Evolutionary conservation across 2,113 vertebrate species (phyloP), one percentile per base, ranked within the genome.

Genomic region (Ictalurus furcatus): DNA sequence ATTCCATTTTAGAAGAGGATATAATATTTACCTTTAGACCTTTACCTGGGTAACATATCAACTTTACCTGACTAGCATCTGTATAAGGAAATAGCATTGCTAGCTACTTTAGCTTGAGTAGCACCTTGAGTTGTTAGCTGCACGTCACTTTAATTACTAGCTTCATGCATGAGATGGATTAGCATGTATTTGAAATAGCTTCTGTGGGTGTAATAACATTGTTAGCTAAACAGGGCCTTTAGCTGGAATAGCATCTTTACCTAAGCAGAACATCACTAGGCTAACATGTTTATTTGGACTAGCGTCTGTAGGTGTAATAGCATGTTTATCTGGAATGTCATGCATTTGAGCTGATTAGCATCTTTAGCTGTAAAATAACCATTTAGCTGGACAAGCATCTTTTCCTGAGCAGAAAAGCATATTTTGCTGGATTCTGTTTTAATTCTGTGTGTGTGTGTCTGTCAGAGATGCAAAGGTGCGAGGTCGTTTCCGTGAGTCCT

Each of bases 401-500:
- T 71, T 71, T 1, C 17, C 30, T 71, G 16, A 71, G 30, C 67
- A 71, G 67, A 34, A 30, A 17, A 0, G 14, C 67, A 71, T 71
- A 28, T 71, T 71, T 71, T 71, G 30, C 67, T 71, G 14, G 16
- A 71, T 73, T 76, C 73, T 76, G 73, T 25, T 12, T 44, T 76
- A 25, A 12, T 54, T 79, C 4, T n/a, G n/a, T 56, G 14, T 30
- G 7, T 82, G 3, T 34, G 34, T 88, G 52, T 81, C 1, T 86
- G 25, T 40, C 78, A 98, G 97, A 93, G 95, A 95, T 2, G 93
- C 94, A 56, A 95, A 93, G 90, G 89, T 97, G 81, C 96, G 96
- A 88, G 96, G 95, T 13, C 97, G 96, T 91, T 98, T 97, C 88
- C 96, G 94, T 73, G 97, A 97, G 90, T 98, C 97, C 0, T 97